Evolutionary conservation across 2,113 vertebrate species (phyloP).

Genomic region (Gymnarchus niloticus): DNA sequence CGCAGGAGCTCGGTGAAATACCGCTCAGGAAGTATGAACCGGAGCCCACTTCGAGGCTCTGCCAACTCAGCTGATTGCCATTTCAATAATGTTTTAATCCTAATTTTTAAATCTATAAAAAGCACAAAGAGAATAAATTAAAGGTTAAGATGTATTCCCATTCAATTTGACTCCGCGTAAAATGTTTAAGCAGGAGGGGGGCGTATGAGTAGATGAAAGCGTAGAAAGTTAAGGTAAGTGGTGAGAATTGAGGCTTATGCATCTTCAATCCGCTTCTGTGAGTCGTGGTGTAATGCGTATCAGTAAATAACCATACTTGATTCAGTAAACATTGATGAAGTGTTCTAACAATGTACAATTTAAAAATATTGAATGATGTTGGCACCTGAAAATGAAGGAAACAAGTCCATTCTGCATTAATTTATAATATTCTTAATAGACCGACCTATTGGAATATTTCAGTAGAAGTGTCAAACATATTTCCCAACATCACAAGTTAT

Average conservation of each 20-base stretch:
- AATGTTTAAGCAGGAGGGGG: background rate
- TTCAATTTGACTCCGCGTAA: background rate
- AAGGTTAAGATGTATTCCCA: background rate
- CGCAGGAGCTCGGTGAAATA: no score
- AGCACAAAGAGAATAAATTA: background rate
- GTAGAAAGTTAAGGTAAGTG: no score
- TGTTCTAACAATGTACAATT: background rate
- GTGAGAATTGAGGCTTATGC: no score
- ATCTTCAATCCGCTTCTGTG: no score
- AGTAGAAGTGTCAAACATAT: background rate
- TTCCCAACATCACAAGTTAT: background rate
- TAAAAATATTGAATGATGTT: background rate
- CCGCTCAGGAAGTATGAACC: background rate
- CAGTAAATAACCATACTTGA: background rate
- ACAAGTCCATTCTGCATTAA: no score
- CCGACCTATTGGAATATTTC: background rate
- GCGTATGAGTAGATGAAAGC: no score
- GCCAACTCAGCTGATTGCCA: background rate
- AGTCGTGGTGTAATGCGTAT: no score
- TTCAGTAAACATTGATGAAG: background rate
- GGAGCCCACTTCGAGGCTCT: no score
- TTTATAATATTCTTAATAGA: background rate
- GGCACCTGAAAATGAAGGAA: background rate
- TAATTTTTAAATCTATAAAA: background rate
- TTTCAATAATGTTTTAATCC: background rate